Conservation (phyloP, 35 echinoderm and acorn worm species). For the Lytechinus pictus region DNA sequence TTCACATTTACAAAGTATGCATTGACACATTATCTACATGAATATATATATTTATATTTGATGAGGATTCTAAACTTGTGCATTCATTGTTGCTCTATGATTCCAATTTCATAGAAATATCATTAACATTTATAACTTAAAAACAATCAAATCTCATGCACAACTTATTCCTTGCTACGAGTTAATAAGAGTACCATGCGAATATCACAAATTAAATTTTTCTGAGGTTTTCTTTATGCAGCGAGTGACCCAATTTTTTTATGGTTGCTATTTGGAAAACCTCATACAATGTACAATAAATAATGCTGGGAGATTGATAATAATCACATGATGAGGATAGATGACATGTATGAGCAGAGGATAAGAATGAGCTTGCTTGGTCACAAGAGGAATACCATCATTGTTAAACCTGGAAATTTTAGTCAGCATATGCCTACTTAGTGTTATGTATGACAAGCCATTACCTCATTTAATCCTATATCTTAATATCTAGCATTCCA, state of each 20-base stretch:
- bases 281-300: conserved; percentile 19
- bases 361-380: neutral
- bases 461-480: too few species aligned
- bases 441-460: too few species aligned
- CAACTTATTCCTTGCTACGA: neutral
- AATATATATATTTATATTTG: conserved; percentile 15
- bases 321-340: neutral
- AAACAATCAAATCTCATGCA: neutral
- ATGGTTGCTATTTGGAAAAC: neutral
- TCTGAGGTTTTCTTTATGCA: neutral
- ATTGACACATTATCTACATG: neutral
- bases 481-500: too few species aligned
- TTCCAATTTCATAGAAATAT: neutral
- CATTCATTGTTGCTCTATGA: neutral
- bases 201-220: neutral
- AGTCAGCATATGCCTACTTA: too few species aligned
- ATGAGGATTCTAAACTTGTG: neutral
- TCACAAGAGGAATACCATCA: neutral
- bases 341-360: neutral
- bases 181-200: neutral
- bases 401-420: too few species aligned
- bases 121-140: neutral
- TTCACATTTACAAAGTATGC: neutral
- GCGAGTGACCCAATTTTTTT: neutral
- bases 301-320: neutral